Evolutionary conservation across 2,113 vertebrate genomes (phyloP), one percentile per base, ranked within the genome.

Genomic region (Stigmatopora argus): DNA sequence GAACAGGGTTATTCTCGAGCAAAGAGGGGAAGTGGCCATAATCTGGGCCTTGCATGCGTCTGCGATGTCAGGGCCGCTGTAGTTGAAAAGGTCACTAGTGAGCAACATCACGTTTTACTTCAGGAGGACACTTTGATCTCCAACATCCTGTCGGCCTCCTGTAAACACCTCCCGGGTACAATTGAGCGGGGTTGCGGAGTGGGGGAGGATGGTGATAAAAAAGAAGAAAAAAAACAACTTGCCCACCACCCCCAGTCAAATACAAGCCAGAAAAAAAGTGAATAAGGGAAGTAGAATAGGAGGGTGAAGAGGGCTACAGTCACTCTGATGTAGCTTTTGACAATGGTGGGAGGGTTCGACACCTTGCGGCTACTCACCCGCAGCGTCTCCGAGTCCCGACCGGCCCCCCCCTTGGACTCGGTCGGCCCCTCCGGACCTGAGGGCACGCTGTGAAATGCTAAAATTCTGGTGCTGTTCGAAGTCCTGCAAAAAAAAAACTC

Each of bases 61-160:
- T 86, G 84, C 73, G 84, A 84, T 76, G 76, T 88, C 81, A 83
- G 78, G 76, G 68, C 76, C 62, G 23, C 74, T 60, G 46, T 70
- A 78, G 90, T 90, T 90, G 82, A 90, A 88, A 87, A 90, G 91
- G 89, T 92, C 89, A 86, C n/a, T 73, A 61, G 77, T 64, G 77
- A 83, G 86, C 80, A 79, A 80, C 53, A 41, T 80, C 83, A 72
- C 85, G 84, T 88, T 86, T 85, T 77, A 88, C 81, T 84, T 84
- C 61, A 80, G 78, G 71, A 72, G 73, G 82, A 80, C 82, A 82
- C 88, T 92, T 92, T 91, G 90, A 91, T 90, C 82, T 85, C 62
- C 71, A 88, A 89, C 89, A 92, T 92, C 90, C 91, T 91, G 91
- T 87, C 80, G 73, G 82, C 80, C 79, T 78, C 59, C 75, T 86